phyloP scores from a whole-genome alignment of 2,113 vertebrate genomes.

The Etia nguti region DNA sequence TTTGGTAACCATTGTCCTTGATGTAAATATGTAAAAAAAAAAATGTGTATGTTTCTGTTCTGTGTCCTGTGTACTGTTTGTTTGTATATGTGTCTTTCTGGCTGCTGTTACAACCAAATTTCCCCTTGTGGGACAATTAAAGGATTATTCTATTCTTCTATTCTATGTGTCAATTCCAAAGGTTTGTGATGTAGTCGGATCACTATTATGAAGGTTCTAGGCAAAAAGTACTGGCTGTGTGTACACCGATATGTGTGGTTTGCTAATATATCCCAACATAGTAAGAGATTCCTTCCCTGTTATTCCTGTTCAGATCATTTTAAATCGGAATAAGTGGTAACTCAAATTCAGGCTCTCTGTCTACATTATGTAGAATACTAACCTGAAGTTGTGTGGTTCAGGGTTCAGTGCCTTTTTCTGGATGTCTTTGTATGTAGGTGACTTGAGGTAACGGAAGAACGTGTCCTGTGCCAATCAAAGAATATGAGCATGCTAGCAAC shows the following conservation, averaged over 20 bases:
- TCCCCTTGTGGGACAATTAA: no score
- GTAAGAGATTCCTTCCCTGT: neutral
- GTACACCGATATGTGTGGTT: neutral
- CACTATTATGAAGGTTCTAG: neutral
- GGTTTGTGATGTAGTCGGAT: neutral
- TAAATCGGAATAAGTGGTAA: neutral
- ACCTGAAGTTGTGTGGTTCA: conserved; percentile 83
- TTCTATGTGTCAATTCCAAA: neutral
- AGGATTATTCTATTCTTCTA: no score
- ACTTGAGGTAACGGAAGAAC: conserved; percentile 95
- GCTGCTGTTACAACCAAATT: no score
- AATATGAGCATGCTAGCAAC: neutral
- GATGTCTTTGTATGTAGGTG: conserved; percentile 92
- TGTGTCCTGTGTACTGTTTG: no score
- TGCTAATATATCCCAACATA: neutral
- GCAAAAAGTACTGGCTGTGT: neutral
- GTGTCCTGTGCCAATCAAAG: conserved; percentile 78
- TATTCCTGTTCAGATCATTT: neutral
- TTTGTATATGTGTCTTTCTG: no score
- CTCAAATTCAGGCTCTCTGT: neutral
- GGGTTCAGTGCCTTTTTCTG: conserved; percentile 87
- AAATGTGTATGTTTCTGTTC: no score
- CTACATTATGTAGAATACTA: conserved; percentile 33
- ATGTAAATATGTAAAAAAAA: no score
- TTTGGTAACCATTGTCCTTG: no score